A percentile compares a stretch with the other conserved stretches of the same genome.
Conservation (phyloP, 2,888 invertebrate genomes). For the Drosophila tanythrix region DNA sequence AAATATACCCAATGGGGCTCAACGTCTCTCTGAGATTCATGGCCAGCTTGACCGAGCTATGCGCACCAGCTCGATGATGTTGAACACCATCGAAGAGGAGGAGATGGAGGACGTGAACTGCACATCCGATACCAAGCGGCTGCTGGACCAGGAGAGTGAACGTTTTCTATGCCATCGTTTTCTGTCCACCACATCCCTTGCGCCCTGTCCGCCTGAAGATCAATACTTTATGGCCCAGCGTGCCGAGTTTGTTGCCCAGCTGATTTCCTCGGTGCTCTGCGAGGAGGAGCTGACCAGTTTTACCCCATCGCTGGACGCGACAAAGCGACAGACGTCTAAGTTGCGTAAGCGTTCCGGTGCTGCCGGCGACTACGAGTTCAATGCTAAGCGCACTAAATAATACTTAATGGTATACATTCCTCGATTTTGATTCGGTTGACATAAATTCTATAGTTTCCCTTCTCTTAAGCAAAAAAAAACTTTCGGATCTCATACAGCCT, state of each 20-base stretch:
- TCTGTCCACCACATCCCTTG: constrained; percentile 6
- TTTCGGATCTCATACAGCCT: constrained; percentile 8
- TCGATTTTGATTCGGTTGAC: constrained; percentile 17
- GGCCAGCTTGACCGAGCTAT: constrained; percentile 1
- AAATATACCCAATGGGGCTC: not conserved
- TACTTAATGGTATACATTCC: constrained; percentile 19
- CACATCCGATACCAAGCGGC: constrained; percentile 13
- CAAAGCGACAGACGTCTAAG: constrained; percentile 4
- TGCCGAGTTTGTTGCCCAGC: constrained; percentile 66
- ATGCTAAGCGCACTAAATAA: constrained; percentile 27
- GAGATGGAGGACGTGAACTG: constrained; percentile 16
- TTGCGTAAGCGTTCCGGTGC: constrained; percentile 32
- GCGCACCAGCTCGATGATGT: constrained; percentile 11
- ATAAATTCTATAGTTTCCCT: constrained; percentile 42
- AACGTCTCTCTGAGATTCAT: constrained; percentile 33
- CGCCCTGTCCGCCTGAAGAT: constrained; percentile 17
- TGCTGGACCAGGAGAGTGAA: constrained; percentile 36
- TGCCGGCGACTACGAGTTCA: constrained; percentile 60
- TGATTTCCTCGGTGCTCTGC: constrained; percentile 59
- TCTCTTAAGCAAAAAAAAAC: not conserved
- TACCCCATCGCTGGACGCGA: not conserved
- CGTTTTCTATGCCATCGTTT: constrained; percentile 61
- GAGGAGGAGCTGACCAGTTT: constrained; percentile 50
- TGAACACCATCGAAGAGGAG: constrained; percentile 49
- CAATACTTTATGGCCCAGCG: constrained; percentile 50